Conservation (phyloP, 2,797 vertebrate genomes). For the Mormyrus hasselquistii region DNA sequence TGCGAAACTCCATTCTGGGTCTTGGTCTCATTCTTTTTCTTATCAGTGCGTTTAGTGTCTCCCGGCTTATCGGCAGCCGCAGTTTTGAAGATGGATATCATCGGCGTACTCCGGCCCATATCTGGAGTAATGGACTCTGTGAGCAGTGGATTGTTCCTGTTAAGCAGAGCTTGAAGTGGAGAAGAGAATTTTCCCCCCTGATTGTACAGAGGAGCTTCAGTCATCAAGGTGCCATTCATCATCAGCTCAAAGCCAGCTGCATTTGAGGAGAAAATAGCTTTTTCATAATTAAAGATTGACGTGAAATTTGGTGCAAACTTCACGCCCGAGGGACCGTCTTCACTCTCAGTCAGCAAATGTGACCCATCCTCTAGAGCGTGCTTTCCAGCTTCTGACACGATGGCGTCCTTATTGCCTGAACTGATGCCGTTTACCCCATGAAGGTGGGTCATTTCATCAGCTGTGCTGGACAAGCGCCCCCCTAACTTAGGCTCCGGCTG, state of each 20-base stretch:
- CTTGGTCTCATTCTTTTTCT: conserved; percentile 40
- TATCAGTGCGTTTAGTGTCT: conserved; percentile 33
- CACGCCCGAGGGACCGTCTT: conserved; percentile 21
- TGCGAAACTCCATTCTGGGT: conserved; percentile 41
- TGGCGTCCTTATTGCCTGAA: conserved; percentile 13
- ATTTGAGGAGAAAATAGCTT: conserved; percentile 32
- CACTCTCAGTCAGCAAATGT: conserved; percentile 22
- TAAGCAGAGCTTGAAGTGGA: conserved; percentile 41
- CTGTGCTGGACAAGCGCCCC: conserved; percentile 35
- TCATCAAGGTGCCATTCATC: conserved; percentile 41
- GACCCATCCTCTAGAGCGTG: conserved; percentile 32
- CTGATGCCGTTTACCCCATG: conserved; percentile 11
- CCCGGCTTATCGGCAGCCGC: conserved; percentile 48
- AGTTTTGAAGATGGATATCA: conserved; percentile 47
- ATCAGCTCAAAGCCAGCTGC: conserved; percentile 35
- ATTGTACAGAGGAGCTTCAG: conserved; percentile 38
- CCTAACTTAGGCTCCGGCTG: conserved; percentile 29
- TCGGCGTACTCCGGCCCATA: conserved; percentile 27
- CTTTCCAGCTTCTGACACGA: conserved; percentile 22
- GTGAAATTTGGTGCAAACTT: conserved; percentile 33
- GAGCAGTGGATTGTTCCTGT: conserved; percentile 42
- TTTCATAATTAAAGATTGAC: conserved; percentile 43
- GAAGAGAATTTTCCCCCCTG: conserved; percentile 33
- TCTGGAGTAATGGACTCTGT: conserved; percentile 44
- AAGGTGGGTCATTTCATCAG: conserved; percentile 27